Evolutionary conservation across 2,888 invertebrate genomes (phyloP).

Genomic region (Melieria picta): DNA sequence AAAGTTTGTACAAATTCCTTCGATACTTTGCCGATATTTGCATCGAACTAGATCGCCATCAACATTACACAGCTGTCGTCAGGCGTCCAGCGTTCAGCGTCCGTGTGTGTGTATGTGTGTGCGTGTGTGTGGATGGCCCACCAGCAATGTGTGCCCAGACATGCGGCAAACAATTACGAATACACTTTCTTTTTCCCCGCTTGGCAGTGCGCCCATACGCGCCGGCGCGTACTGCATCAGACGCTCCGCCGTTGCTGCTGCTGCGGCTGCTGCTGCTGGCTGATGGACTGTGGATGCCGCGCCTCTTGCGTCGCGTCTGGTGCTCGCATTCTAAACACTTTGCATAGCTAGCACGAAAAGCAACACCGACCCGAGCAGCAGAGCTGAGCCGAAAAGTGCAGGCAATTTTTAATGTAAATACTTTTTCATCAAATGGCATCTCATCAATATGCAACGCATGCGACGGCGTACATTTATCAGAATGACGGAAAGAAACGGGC

Average conservation of each 20-base stretch:
- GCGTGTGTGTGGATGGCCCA: neutral
- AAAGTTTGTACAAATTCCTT: no score
- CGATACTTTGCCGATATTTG: neutral
- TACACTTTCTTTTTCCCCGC: slow-evolving; percentile 33
- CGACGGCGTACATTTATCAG: slow-evolving; percentile 51
- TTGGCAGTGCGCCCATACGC: slow-evolving; percentile 23
- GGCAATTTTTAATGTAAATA: slow-evolving; percentile 25
- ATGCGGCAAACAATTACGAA: slow-evolving; percentile 27
- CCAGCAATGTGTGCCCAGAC: neutral
- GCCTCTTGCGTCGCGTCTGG: neutral
- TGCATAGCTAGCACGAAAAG: slow-evolving; percentile 13
- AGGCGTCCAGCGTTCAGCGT: slow-evolving; percentile 7
- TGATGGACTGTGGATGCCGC: no score
- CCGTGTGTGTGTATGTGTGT: neutral
- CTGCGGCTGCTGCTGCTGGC: neutral
- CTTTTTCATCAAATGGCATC: slow-evolving; percentile 38
- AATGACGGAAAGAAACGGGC: slow-evolving; percentile 54
- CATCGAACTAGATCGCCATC: slow-evolving; percentile 29
- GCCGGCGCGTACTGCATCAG: slow-evolving; percentile 1
- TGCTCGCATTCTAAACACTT: slow-evolving; percentile 35
- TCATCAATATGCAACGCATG: slow-evolving; percentile 50
- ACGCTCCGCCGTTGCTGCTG: slow-evolving; percentile 20
- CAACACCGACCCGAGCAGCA: slow-evolving; percentile 15
- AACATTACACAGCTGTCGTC: neutral
- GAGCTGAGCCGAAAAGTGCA: slow-evolving; percentile 34